Evolutionary conservation across 2,113 vertebrate genomes (phyloP).

Genomic region (Cryptotis parvus): DNA sequence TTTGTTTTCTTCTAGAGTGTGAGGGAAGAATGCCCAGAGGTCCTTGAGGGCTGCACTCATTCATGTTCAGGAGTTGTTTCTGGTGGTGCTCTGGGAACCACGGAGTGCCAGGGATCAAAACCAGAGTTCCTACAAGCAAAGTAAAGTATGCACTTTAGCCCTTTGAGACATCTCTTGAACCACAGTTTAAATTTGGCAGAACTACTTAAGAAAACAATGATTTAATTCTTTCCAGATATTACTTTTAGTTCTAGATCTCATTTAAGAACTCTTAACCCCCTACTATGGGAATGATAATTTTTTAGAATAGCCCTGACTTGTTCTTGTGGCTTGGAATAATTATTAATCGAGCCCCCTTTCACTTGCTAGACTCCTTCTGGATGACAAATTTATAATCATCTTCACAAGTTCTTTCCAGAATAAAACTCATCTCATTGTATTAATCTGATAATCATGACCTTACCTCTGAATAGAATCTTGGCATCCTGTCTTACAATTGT

Average conservation of each 20-base stretch:
- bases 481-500: not conserved
- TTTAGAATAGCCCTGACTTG: conserved; percentile 9
- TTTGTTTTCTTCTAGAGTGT: no score
- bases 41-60: no score
- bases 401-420: not conserved
- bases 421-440: conserved; percentile 1
- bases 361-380: not conserved
- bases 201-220: conserved; percentile 47
- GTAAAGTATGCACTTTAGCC: not conserved
- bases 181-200: no score
- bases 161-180: no score
- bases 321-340: conserved; percentile 17
- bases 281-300: conserved; percentile 6
- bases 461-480: conserved; percentile 21
- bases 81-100: no score
- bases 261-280: conserved; percentile 20
- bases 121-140: not conserved
- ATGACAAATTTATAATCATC: conserved; percentile 15
- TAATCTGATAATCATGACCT: conserved; percentile 40
- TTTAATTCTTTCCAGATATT: conserved; percentile 16
- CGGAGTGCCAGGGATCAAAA: no score
- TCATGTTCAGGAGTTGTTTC: no score
- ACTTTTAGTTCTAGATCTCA: not conserved
- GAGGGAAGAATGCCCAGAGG: no score
- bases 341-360: conserved; percentile 16